phyloP scores from a whole-genome alignment of 2,888 invertebrate species.

The Noctua janthe region DNA sequence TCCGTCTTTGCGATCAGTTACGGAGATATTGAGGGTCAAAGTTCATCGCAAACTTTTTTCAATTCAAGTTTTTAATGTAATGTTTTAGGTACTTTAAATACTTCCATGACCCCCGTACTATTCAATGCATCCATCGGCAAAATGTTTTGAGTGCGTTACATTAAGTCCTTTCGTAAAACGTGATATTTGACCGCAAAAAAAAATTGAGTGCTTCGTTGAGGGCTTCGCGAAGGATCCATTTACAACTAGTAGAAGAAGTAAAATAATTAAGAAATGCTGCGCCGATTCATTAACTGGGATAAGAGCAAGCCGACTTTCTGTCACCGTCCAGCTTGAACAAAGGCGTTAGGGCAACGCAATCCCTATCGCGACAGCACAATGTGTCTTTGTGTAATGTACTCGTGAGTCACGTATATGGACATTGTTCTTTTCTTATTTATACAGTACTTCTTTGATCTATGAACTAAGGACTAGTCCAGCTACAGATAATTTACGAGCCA shows the following conservation, averaged over 20 bases:
- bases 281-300: not conserved
- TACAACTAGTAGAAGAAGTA: not conserved
- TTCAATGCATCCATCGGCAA: no score
- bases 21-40: no score
- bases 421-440: slow-evolving; percentile 55
- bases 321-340: slow-evolving; percentile 43
- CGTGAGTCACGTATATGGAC: slow-evolving; percentile 60
- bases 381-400: slow-evolving; percentile 52
- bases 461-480: slow-evolving; percentile 39
- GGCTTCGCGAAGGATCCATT: not conserved
- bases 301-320: not conserved
- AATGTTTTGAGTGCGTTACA: no score
- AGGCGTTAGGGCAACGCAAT: slow-evolving; percentile 39
- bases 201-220: not conserved
- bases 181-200: not conserved
- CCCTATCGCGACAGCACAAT: slow-evolving; percentile 49
- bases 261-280: not conserved
- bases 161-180: no score
- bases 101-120: no score
- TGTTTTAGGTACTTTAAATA: no score
- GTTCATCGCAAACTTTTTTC: no score
- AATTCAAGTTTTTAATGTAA: no score
- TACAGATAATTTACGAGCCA: slow-evolving; percentile 30
- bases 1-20: not conserved
- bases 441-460: slow-evolving; percentile 46